Conservation (phyloP, 2,888 invertebrate species). For the Thymelicus lineola region DNA sequence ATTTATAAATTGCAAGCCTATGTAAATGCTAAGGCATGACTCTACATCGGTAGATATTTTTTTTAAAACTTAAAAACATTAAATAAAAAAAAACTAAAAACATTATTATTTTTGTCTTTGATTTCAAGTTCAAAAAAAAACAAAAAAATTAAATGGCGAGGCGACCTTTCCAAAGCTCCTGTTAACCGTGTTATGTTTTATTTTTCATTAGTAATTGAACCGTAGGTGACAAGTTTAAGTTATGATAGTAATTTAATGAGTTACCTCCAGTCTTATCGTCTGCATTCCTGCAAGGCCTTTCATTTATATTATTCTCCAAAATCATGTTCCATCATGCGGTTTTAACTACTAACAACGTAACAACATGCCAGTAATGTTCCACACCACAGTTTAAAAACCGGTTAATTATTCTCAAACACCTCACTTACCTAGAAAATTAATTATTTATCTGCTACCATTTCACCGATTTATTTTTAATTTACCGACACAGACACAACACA, state of each 20-base stretch:
- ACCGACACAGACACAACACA: constrained; percentile 47
- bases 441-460: constrained; percentile 50
- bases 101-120: too few relatives aligned
- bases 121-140: not conserved
- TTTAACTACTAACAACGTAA: constrained; percentile 56
- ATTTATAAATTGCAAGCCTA: too few relatives aligned
- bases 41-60: too few relatives aligned
- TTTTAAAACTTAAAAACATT: too few relatives aligned
- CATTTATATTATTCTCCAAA: constrained; percentile 45
- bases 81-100: too few relatives aligned
- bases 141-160: constrained; percentile 9
- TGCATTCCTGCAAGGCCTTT: constrained; percentile 49
- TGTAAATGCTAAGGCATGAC: too few relatives aligned
- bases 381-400: constrained; percentile 71
- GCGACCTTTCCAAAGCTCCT: constrained; percentile 22
- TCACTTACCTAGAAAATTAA: constrained; percentile 74
- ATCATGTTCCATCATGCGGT: constrained; percentile 69
- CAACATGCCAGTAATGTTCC: constrained; percentile 71
- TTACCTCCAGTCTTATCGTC: constrained; percentile 51
- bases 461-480: constrained; percentile 47
- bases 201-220: constrained; percentile 11
- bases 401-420: constrained; percentile 73
- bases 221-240: not conserved
- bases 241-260: constrained; percentile 20
- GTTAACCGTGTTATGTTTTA: constrained; percentile 19